phyloP scores from a whole-genome alignment of 1,140 invertebrate species.

The Listronotus oregonensis region DNA sequence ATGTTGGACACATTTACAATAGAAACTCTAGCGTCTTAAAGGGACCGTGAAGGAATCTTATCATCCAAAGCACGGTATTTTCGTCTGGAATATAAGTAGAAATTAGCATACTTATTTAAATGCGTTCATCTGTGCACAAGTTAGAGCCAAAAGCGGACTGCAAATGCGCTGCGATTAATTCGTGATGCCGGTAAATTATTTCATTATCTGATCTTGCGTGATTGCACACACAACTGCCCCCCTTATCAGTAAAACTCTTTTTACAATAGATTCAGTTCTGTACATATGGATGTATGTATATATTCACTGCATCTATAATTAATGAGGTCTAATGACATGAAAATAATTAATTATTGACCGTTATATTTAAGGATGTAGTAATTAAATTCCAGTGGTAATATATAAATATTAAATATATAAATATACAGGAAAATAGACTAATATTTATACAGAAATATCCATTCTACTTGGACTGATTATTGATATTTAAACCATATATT shows the following conservation, averaged over 20 bases:
- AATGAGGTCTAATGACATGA: too few relatives aligned
- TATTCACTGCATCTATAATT: background rate
- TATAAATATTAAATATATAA: too few relatives aligned
- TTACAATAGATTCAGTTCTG: slow-evolving; percentile 5
- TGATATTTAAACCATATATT: too few relatives aligned
- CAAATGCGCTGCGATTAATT: slow-evolving; percentile 44
- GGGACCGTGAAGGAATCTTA: background rate
- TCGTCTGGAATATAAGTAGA: slow-evolving; percentile 24
- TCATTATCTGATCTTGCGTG: slow-evolving; percentile 34
- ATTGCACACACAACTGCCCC: slow-evolving; percentile 18
- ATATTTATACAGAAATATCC: too few relatives aligned
- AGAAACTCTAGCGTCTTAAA: too few relatives aligned
- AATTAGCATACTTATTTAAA: slow-evolving; percentile 45
- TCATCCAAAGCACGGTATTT: background rate
- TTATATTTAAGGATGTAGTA: too few relatives aligned
- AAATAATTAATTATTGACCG: too few relatives aligned
- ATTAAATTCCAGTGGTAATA: too few relatives aligned
- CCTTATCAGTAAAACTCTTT: slow-evolving; percentile 25
- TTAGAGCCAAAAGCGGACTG: slow-evolving; percentile 41
- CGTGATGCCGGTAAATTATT: slow-evolving; percentile 43
- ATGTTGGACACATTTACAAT: too few relatives aligned
- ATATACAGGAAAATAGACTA: too few relatives aligned
- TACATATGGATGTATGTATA: background rate
- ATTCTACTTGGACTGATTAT: too few relatives aligned
- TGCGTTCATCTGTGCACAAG: slow-evolving; percentile 40